Conservation (phyloP, 2,113 vertebrate species). For the Macquaria australasica region DNA sequence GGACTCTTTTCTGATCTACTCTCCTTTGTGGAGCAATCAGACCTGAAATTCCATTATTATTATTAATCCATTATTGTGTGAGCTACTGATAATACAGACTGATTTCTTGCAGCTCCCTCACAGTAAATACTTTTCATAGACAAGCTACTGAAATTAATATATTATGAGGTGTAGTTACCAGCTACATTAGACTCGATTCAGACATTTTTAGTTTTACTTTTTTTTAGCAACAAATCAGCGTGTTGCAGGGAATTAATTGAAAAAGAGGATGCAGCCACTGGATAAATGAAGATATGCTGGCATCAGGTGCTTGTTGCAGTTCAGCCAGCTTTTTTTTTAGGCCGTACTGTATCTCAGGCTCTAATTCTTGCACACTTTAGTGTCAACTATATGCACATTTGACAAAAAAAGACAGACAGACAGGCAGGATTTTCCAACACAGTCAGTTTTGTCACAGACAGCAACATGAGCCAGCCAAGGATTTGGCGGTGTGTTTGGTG, state of each 20-base stretch:
- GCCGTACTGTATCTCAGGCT: not conserved
- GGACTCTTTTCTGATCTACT: not conserved
- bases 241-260: not conserved
- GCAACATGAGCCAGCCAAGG: constrained; percentile 21
- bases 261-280: not conserved
- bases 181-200: not conserved
- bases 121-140: not conserved
- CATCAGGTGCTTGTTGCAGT: not conserved
- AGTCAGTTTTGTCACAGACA: not conserved
- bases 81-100: not conserved
- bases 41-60: no score
- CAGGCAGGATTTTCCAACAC: not conserved
- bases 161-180: no score
- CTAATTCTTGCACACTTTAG: no score
- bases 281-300: not conserved
- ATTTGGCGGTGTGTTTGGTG: constrained; percentile 30
- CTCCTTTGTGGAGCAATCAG: not conserved
- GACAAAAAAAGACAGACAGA: not conserved
- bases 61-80: not conserved
- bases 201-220: not conserved
- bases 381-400: not conserved
- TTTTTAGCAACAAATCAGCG: no score
- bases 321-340: not conserved
- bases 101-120: not conserved
- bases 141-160: not conserved